Evolutionary conservation across 2,113 vertebrate genomes (phyloP), one percentile per base, ranked within the genome.

Genomic region (Ursus arctos): DNA sequence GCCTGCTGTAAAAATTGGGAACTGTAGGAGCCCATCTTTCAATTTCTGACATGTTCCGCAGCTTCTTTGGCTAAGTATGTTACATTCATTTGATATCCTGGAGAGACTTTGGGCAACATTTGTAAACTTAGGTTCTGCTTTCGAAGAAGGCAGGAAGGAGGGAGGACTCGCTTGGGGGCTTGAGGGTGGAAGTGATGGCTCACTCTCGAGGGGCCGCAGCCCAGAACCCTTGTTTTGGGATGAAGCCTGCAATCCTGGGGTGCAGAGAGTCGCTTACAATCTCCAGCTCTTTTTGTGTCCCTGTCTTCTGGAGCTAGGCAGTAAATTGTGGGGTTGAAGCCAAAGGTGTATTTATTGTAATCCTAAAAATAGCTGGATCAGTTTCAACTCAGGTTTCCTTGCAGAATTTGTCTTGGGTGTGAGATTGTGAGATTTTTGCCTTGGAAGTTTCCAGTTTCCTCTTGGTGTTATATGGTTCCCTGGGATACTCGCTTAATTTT

Each of bases 261-360:
- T 24, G 76, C 47, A 16, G 40, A 31, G 24, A 77, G 14, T 53
- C 0, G 2, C 43, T 0, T 7, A 14, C 16, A 61, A 4, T 43
- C 15, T n/a, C 28, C 43, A 51, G 31, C 19, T 26, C 67, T 28
- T 77, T 86, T 7, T 55, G 86, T 69, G 28, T 43, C 51, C 77
- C 33, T 82, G 16, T 33, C n/a, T n/a, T n/a, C 51, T 61, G 65
- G 71, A 88, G 55, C 82, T 21, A 26, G 43, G 91, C 88, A 65
- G 85, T 59, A 61, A 69, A 67, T 59, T 61, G 82, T 21, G 88
- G 33, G 16, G 71, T 63, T 1, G 51, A 76, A 74, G 49, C 53
- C 81, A 61, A 71, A 95, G 86, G 91, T 94, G 15, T 84, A 13
- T 79, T 93, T 86, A 79, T 53, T 67, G 80, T 90, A 31, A 88